Base-by-base conservation (phyloP, 2,113 vertebrate genomes). In the Pogonocichla stellata region DNA sequence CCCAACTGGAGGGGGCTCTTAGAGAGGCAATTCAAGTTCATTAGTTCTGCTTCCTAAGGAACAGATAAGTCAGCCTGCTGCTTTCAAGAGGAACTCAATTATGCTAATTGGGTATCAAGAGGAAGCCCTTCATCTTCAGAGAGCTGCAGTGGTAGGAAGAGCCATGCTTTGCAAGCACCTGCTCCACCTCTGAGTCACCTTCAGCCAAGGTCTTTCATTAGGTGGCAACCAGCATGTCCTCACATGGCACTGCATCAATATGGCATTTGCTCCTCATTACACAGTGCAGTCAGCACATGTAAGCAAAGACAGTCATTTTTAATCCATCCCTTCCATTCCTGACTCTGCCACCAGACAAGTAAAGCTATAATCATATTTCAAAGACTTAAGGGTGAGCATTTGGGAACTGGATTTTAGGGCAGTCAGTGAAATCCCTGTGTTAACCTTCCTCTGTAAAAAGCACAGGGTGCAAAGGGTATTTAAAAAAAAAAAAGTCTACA, bases 31-130 rank as follows among this genome's bases (percentile, higher is more conserved):
- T 92, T 91, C 61, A 64, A 75, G 83, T 84, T 95, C 84, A 75
- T 75, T 81, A 91, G 86, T 94, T 96, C 96, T 95, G 96, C 94
- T 97, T 95, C 91, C 91, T 80, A 86, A 80, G 72, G 69, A 88
- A 92, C 43, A 95, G 92, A 62, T 93, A 92, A 90, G 80, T 86
- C 90, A 92, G 60, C 4, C 50, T 93, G 47, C 5, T 92, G 88
- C 85, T 83, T 77, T 88, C 22, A 92, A 88, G 86, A 95, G 88
- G 86, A 95, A 95, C 95, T 93, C 14, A 62, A 83, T 94, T 71
- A 84, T 88, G 83, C 75, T 72, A 91, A 80, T 70, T 14, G 71
- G 17, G 47, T 50, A 62, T 22, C 82, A 83, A 90, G 90, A 95
- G 86, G 82, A 95, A 95, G 88, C 50, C 71, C 75, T 92, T 94